These are phyloP conservation scores for Drosophila gaucha DNA, from an alignment of 2,888 invertebrate species.

Conservation along the genomic window DNA sequence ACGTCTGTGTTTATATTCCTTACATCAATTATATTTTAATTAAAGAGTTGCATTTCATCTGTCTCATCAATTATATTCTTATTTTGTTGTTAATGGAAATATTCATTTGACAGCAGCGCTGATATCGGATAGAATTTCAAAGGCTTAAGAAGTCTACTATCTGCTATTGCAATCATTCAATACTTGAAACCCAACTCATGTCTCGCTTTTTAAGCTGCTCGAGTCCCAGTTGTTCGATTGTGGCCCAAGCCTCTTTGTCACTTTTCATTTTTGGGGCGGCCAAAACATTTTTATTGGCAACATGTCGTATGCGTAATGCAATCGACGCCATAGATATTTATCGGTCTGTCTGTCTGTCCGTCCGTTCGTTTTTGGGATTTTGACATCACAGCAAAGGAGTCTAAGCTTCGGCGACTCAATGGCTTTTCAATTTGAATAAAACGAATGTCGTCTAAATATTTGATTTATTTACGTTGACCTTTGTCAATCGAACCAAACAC, in stretches of 20 bases:
- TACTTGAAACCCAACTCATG: conserved; percentile 39
- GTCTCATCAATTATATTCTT: no score
- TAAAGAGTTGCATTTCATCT: no score
- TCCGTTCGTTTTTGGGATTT: conserved; percentile 23
- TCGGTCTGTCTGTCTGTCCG: conserved; percentile 26
- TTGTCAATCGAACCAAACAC: conserved; percentile 64
- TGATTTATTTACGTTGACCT: conserved; percentile 78
- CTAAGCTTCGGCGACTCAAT: conserved; percentile 33
- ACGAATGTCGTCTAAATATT: conserved; percentile 66
- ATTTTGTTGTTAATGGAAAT: no score
- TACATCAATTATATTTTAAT: no score
- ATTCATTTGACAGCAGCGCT: not conserved
- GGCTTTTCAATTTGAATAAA: conserved; percentile 78
- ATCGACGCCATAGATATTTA: conserved; percentile 67
- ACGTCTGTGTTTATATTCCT: no score
- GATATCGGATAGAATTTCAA: not conserved
- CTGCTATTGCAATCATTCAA: conserved; percentile 44
- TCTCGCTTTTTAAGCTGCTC: conserved; percentile 43
- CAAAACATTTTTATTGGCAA: conserved; percentile 69
- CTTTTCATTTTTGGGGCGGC: conserved; percentile 32
- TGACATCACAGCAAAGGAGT: conserved; percentile 30
- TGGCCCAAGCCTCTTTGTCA: conserved; percentile 44
- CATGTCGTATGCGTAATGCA: conserved; percentile 76
- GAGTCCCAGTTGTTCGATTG: conserved; percentile 43
- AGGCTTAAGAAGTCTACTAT: conserved; percentile 20